Percentiles rank a stretch among this genome's conserved stretches.
Conservation (phyloP, 1,140 invertebrate genomes). For the Archivesica marissinica region DNA sequence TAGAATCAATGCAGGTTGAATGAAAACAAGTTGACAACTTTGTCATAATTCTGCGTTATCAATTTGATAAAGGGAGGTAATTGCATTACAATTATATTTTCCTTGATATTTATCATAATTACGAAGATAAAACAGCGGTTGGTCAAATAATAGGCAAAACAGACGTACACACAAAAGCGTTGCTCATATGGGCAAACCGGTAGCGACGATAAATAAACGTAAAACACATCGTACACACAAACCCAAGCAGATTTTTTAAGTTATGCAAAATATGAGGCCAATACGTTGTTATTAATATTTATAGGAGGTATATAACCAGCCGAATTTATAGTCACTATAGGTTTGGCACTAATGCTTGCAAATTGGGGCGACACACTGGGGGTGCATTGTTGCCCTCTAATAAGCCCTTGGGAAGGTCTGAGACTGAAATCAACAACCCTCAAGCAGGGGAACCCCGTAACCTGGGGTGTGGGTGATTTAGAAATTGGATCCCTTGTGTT, state of each 20-base stretch:
- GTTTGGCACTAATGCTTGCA: conserved; percentile 35
- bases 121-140: too few species aligned
- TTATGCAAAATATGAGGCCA: too few species aligned
- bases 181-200: too few species aligned
- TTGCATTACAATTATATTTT: conserved; percentile 18
- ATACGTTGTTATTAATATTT: not conserved
- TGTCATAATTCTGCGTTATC: too few species aligned
- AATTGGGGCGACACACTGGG: conserved; percentile 16
- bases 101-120: not conserved
- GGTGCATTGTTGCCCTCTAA: not conserved
- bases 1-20: too few species aligned
- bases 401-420: conserved; percentile 41
- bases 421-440: conserved; percentile 4
- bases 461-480: conserved; percentile 37
- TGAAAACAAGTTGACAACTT: too few species aligned
- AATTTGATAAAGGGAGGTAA: conserved; percentile 28
- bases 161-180: too few species aligned
- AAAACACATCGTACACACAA: too few species aligned
- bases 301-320: not conserved
- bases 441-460: conserved; percentile 24
- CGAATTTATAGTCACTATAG: not conserved
- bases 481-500: not conserved
- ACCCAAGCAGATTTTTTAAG: too few species aligned
- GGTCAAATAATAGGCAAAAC: too few species aligned
- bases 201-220: too few species aligned